phyloP scores from a whole-genome alignment of 1,140 invertebrate species.

The Drosophila kepulauana region DNA sequence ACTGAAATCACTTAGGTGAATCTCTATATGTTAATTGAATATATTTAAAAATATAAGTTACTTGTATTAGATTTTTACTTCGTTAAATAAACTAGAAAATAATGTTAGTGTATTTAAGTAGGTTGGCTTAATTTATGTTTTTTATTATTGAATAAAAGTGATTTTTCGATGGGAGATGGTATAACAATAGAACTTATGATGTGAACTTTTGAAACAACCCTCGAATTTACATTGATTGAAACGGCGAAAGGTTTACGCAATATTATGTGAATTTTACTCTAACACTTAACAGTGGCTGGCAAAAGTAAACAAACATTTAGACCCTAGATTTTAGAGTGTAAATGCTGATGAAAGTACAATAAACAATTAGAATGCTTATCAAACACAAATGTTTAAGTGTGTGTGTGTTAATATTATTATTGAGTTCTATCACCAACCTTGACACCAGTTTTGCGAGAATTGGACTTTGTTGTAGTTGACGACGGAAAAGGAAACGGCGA shows the following conservation, averaged over 20 bases:
- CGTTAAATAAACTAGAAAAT: too few species aligned
- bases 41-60: too few species aligned
- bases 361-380: conserved; percentile 17
- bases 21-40: too few species aligned
- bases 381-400: neutral
- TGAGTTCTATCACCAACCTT: conserved; percentile 35
- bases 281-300: neutral
- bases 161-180: too few species aligned
- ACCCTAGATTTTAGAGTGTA: too few species aligned
- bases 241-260: conserved; percentile 41
- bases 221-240: conserved; percentile 27
- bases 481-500: conserved; percentile 4
- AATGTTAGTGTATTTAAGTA: too few species aligned
- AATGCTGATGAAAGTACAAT: conserved; percentile 14
- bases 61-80: too few species aligned
- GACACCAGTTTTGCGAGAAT: conserved; percentile 30
- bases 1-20: too few species aligned
- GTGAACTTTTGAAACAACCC: conserved; percentile 14
- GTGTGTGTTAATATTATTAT: conserved; percentile 4
- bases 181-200: too few species aligned
- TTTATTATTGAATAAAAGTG: too few species aligned
- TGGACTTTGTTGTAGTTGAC: conserved; percentile 22
- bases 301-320: conserved; percentile 21
- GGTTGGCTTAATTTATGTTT: too few species aligned
- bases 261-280: conserved; percentile 15